Evolutionary conservation across 92 coral and sea anemone genomes (phyloP).

Genomic region (Anthopleura xanthogrammica): DNA sequence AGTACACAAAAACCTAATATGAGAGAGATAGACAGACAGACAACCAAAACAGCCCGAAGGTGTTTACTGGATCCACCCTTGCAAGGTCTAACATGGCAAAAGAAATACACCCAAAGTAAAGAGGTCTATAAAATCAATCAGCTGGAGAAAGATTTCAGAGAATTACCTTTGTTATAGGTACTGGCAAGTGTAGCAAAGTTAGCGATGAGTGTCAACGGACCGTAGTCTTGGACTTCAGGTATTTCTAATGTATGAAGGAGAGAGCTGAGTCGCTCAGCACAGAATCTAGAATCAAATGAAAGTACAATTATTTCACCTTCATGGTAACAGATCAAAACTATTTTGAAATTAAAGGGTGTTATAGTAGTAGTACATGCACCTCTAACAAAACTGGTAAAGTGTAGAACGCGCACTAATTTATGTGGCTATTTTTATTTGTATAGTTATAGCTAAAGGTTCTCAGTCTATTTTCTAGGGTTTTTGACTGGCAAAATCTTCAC

Average conservation of each 20-base stretch:
- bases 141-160: neutral
- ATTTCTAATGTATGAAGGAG: slow-evolving; percentile 86
- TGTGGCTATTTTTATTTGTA: too few relatives aligned
- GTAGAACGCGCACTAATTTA: neutral
- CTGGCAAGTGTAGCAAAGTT: slow-evolving; percentile 98
- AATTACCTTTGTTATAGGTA: slow-evolving; percentile 89
- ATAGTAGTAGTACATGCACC: too few relatives aligned
- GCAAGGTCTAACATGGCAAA: too few relatives aligned
- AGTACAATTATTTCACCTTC: too few relatives aligned
- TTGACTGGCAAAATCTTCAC: too few relatives aligned
- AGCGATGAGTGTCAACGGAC: slow-evolving; percentile 87
- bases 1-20: neutral
- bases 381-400: too few relatives aligned
- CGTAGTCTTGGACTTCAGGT: slow-evolving; percentile 94
- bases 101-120: neutral
- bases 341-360: too few relatives aligned
- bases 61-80: too few relatives aligned
- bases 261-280: slow-evolving; percentile 90
- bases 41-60: neutral
- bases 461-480: too few relatives aligned
- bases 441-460: too few relatives aligned
- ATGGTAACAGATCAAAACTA: too few relatives aligned
- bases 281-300: slow-evolving; percentile 54
- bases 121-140: neutral
- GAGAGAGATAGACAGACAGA: too few relatives aligned